Percentiles rank a stretch among this genome's conserved stretches.
These are phyloP conservation scores for Fabriciana adippe DNA, from an alignment of 2,888 invertebrate genomes.

Conservation along the genomic window DNA sequence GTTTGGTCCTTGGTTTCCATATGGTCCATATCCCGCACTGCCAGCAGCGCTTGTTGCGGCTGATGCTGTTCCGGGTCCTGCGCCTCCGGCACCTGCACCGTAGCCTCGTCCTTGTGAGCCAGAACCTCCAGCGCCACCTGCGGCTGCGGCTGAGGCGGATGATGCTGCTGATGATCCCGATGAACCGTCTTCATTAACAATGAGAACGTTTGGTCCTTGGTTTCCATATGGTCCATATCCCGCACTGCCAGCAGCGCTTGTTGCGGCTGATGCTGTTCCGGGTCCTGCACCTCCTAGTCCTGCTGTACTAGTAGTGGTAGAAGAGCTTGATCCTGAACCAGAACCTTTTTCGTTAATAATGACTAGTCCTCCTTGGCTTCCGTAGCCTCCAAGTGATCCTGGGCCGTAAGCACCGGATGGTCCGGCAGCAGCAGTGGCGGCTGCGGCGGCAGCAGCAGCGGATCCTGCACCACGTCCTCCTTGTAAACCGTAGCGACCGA, in stretches of 20 bases:
- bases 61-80: not conserved
- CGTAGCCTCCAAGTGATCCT: not conserved
- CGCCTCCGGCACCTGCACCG: not conserved
- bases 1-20: constrained; percentile 11
- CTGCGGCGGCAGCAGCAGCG: not conserved
- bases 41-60: constrained; percentile 4
- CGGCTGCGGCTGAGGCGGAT: not conserved
- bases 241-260: constrained; percentile 5
- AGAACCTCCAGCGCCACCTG: not conserved
- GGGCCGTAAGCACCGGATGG: not conserved
- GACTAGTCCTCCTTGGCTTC: not conserved
- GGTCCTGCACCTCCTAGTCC: not conserved
- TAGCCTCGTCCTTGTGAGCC: not conserved
- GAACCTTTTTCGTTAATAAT: constrained; percentile 15
- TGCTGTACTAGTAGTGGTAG: constrained; percentile 5
- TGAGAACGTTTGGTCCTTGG: constrained; percentile 22
- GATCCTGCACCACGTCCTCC: not conserved
- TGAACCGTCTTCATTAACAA: constrained; percentile 29
- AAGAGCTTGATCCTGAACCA: constrained; percentile 9
- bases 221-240: constrained; percentile 1
- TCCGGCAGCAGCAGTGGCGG: not conserved
- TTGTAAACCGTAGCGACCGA: not conserved
- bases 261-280: not conserved
- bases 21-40: not conserved
- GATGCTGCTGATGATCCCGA: not conserved